Percentiles rank a stretch among this genome's conserved stretches.
Conservation (phyloP, 2,797 vertebrate species). For the Squalus acanthias region DNA sequence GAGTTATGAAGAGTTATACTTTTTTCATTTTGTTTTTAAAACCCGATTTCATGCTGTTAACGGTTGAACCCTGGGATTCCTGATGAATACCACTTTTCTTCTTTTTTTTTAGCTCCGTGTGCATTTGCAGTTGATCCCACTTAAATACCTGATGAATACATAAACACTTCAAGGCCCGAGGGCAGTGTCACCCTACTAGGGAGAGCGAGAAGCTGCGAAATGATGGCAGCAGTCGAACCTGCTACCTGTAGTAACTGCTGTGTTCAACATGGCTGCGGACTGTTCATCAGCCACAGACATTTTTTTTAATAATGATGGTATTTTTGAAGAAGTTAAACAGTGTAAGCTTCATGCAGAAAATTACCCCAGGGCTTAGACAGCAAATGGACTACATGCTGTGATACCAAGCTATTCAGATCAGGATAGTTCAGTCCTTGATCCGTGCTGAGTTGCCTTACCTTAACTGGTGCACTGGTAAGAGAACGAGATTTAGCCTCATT, state of each 20-base stretch:
- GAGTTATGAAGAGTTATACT: neutral
- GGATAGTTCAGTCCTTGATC: neutral
- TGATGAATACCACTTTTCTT: neutral
- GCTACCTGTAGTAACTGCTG: neutral
- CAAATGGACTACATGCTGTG: neutral
- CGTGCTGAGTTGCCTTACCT: neutral
- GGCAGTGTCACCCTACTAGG: neutral
- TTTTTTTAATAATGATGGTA: neutral
- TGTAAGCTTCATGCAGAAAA: neutral
- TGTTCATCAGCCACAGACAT: neutral
- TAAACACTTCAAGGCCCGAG: neutral
- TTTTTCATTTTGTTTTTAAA: neutral
- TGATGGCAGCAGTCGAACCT: neutral
- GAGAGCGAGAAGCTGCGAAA: neutral
- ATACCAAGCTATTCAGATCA: neutral
- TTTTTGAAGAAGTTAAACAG: neutral
- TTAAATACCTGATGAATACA: slow-evolving; percentile 6
- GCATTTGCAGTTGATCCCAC: neutral
- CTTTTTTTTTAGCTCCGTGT: neutral
- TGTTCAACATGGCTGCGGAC: neutral
- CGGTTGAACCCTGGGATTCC: neutral
- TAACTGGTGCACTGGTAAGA: neutral
- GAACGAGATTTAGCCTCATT: neutral
- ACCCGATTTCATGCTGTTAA: neutral
- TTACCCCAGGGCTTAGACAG: neutral